Evolutionary conservation across 2,113 vertebrate species (phyloP).

Genomic region (Seriola quinqueradiata): DNA sequence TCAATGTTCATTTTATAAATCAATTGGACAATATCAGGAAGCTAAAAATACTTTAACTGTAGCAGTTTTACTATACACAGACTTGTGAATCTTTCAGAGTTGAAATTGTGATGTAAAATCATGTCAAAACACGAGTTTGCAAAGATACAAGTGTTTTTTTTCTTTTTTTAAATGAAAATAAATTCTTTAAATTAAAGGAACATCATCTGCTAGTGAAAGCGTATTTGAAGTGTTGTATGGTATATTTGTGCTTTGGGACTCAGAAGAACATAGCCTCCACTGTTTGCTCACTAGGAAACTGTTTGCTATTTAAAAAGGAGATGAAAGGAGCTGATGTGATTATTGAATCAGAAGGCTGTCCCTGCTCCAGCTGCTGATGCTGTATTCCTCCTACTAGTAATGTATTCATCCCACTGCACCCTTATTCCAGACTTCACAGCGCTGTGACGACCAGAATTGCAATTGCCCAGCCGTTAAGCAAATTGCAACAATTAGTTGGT

Average conservation of each 20-base stretch:
- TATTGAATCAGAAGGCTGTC: constrained; percentile 27
- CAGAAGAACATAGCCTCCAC: neutral
- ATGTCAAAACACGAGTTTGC: neutral
- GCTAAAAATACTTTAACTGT: constrained; percentile 6
- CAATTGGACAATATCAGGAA: constrained; percentile 14
- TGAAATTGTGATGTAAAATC: neutral
- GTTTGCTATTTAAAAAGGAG: constrained; percentile 16
- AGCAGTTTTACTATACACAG: neutral
- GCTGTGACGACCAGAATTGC: neutral
- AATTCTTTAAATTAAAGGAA: constrained; percentile 6
- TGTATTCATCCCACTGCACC: neutral
- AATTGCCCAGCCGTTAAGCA: neutral
- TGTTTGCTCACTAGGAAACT: constrained; percentile 5
- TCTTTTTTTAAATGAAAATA: too few species aligned
- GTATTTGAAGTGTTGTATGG: neutral
- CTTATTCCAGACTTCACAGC: neutral
- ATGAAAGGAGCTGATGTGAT: constrained; percentile 30
- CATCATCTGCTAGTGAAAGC: constrained; percentile 8
- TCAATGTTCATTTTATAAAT: constrained; percentile 43
- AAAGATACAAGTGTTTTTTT: neutral
- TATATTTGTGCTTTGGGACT: neutral
- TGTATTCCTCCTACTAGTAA: constrained; percentile 1
- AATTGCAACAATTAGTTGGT: constrained; percentile 18
- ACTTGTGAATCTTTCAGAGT: neutral
- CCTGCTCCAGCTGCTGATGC: neutral